Base-by-base conservation (phyloP, 2,888 invertebrate species). In the Pinctada fucata region DNA sequence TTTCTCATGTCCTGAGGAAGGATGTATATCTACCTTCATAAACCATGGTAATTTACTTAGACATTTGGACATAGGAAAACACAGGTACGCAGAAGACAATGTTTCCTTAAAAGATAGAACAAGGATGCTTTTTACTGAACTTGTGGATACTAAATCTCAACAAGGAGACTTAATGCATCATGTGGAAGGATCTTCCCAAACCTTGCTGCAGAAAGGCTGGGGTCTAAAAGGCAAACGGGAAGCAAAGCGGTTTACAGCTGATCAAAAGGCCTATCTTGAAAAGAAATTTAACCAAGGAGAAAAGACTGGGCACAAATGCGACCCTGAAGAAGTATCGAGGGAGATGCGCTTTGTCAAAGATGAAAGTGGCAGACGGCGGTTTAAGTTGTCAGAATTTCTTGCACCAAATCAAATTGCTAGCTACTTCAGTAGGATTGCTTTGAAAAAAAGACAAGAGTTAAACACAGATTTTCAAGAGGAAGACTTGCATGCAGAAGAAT, bases 281-380 rank as follows among this genome's bases (percentile, higher is more conserved):
- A 52, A 75, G 16, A 69, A 75, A 63, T 75, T 75, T 75, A 16
- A 75, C 58, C 13, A 51, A 48, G 75, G 69, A 10, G 75, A 75
- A 45, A 16, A 10, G 10, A 75, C 52, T 67, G 75, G 75, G n/a
- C 31, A 31, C 10, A 75, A 75, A 45, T 75, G 68, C 52, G 75
- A 75, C 16, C 67, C 67, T 4, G 75, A 72, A 67, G 68, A 78
- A 48, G 77, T 72, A 2, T 58, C 73, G 47, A 67, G 31, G 67
- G 72, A 73, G 50, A 78, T 76, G 67, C 65, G 72, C 72, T 49
- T 48, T 52, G 73, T 68, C 10, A 78, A 51, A 49, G 68, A 68
- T 63, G 58, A 68, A 58, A 49, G 49, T 49, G 64, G 69, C 45
- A 50, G 13, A 48, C 49, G 75, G 51, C 51, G 45, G 10, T 75